phyloP scores from a whole-genome alignment of 1,140 invertebrate genomes.

The Drosophila saltans region DNA sequence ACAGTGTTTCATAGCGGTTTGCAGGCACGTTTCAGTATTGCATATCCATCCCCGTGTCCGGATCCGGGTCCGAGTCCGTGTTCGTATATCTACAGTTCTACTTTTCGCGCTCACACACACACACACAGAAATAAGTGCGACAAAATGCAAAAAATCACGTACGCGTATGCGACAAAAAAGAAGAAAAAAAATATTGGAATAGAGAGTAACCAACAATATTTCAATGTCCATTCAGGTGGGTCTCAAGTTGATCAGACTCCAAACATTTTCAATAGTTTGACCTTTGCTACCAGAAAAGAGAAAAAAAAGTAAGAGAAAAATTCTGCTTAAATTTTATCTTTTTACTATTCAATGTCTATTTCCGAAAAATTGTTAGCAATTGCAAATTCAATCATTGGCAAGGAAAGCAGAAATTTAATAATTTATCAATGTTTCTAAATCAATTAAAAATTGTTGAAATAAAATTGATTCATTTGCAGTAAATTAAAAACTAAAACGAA shows the following conservation, averaged over 20 bases:
- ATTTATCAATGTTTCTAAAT: too few relatives aligned
- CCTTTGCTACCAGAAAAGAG: not conserved
- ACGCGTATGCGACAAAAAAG: constrained; percentile 39
- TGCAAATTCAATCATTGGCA: too few relatives aligned
- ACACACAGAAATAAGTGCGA: constrained; percentile 57
- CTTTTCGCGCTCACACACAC: constrained; percentile 2
- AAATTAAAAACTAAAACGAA: too few relatives aligned
- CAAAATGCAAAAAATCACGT: constrained; percentile 73
- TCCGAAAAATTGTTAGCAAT: too few relatives aligned
- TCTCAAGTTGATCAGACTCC: constrained; percentile 3
- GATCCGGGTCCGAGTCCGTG: not conserved
- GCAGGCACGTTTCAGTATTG: constrained; percentile 9
- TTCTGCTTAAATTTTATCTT: not conserved
- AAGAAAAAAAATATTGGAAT: constrained; percentile 1
- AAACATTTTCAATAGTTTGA: not conserved
- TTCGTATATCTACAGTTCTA: not conserved
- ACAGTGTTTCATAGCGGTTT: not conserved
- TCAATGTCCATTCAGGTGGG: constrained; percentile 7
- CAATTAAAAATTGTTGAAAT: too few relatives aligned
- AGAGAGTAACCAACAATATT: constrained; percentile 13
- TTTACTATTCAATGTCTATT: too few relatives aligned
- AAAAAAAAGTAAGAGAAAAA: too few relatives aligned
- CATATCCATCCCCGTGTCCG: not conserved
- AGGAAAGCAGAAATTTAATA: too few relatives aligned
- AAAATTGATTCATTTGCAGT: too few relatives aligned